phyloP scores from a whole-genome alignment of 2,888 invertebrate genomes.

The Chrysomela aeneicollis region DNA sequence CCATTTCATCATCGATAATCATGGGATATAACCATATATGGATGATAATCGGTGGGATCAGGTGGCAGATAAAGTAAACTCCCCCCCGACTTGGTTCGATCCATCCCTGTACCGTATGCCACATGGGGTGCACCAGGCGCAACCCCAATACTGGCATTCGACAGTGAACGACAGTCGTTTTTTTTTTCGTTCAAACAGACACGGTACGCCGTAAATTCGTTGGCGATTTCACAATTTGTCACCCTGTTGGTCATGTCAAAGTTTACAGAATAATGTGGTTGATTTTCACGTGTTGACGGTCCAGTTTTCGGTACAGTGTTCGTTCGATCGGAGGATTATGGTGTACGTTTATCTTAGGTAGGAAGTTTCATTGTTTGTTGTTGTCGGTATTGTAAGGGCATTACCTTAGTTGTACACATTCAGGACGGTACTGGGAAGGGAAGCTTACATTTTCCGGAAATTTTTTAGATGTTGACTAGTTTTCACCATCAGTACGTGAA shows the following conservation, averaged over 20 bases:
- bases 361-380: not conserved
- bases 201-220: not conserved
- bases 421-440: no score
- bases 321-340: slow-evolving; percentile 2
- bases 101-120: slow-evolving; percentile 19
- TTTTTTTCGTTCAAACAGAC: slow-evolving; percentile 19
- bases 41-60: no score
- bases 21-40: no score
- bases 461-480: no score
- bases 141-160: no score
- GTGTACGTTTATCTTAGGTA: slow-evolving; percentile 13
- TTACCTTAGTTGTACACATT: no score
- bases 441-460: no score
- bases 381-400: no score
- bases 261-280: no score
- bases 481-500: no score
- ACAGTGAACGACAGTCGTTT: slow-evolving; percentile 19
- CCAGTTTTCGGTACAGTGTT: not conserved
- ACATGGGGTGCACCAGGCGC: slow-evolving; percentile 19
- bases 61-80: no score
- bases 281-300: slow-evolving; percentile 15
- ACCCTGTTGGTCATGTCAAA: not conserved
- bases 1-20: no score
- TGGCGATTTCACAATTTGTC: not conserved
- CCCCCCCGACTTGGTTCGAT: not conserved